Evolutionary conservation across 2,888 invertebrate genomes (phyloP).

Genomic region (Scaptomyza cyrtandrae): DNA sequence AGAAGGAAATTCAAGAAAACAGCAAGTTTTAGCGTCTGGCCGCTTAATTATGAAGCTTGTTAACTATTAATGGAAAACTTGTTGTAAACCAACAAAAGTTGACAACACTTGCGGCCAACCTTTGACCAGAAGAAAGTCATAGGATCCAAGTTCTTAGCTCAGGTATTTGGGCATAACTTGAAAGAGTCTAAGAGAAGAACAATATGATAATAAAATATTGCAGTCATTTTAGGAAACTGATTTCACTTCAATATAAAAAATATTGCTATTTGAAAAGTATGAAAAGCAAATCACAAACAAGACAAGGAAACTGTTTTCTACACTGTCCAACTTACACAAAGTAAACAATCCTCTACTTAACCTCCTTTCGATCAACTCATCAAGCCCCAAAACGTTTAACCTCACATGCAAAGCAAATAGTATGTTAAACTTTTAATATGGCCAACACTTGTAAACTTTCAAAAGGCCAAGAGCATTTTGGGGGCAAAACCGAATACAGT

Average conservation of each 20-base stretch:
- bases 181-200: background rate
- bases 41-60: constrained; percentile 78
- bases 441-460: constrained; percentile 37
- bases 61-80: constrained; percentile 80
- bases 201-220: background rate
- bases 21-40: constrained; percentile 51
- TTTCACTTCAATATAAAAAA: no score
- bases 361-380: background rate
- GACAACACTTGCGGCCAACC: constrained; percentile 10
- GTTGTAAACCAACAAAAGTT: constrained; percentile 54
- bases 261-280: no score
- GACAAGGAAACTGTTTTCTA: background rate
- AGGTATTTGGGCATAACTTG: constrained; percentile 2
- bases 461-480: constrained; percentile 44
- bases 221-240: no score
- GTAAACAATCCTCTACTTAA: background rate
- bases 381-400: constrained; percentile 18
- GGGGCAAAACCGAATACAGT: constrained; percentile 12
- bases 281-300: background rate
- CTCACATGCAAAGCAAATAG: constrained; percentile 14
- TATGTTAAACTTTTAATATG: constrained; percentile 34
- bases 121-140: constrained; percentile 6
- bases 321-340: background rate
- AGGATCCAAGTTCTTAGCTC: constrained; percentile 10
- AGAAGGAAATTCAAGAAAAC: constrained; percentile 18